Base-by-base conservation (phyloP, 2,797 vertebrate species). In the Etheostoma nigrum region DNA sequence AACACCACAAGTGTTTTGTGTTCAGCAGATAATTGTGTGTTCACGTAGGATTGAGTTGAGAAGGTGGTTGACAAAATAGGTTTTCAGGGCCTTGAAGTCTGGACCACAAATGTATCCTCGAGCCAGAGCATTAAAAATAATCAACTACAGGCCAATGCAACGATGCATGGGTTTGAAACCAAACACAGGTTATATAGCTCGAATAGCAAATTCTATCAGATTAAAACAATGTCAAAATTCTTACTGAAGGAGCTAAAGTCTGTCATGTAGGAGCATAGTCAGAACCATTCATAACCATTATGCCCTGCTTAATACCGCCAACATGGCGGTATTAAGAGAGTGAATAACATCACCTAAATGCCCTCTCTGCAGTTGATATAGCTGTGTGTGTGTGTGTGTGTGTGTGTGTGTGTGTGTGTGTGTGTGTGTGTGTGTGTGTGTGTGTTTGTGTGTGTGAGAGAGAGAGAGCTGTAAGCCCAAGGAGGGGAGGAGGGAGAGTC, bases 401-500 rank as follows among this genome's bases (percentile, higher is more conserved):
- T 36, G 33, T 36, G 33, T 36, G 33, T 36, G 33, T 36, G 33
- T 36, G 33, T 36, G 33, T 36, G 36, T 36, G 36, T 36, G 8
- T 36, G 33, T 36, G 36, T 36, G 36, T 36, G 9, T 36, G 36
- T 36, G 36, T 40, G 36, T 40, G 36, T 36, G 36, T 36, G 36
- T 36, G 36, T 36, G 36, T 36, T 9, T 36, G 36, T 36, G 36
- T 10, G 36, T 36, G 36, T 11, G 33, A 2, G 7, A 2, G 36
- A 40, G 36, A 40, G 2, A 14, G 54, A 69, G 83, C 80, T 65
- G 74, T 59, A 51, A 82, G 67, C 57, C 21, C 51, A 49, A 59
- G 76, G 66, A 82, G 71, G 84, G 82, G 68, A 63, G 45, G 83
- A 67, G 76, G 67, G 72, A 67, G 85, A 80, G 85, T 74, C 82